Evolutionary conservation across 2,797 vertebrate species (phyloP).

Genomic region (Hylomyscus alleni): DNA sequence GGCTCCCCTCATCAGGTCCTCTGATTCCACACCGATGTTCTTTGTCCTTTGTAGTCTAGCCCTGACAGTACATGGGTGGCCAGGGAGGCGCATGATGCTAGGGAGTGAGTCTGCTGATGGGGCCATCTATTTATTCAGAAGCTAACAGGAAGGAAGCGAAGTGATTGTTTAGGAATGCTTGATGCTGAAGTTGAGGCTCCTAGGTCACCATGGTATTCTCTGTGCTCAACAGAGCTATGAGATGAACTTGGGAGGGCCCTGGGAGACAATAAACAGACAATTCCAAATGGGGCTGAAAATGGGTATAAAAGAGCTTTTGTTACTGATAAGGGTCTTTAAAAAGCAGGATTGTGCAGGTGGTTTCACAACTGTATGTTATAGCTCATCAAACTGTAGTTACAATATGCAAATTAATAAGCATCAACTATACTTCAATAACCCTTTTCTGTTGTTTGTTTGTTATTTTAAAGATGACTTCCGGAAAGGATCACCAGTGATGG

Average conservation of each 20-base stretch:
- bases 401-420: background rate
- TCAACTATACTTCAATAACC: background rate
- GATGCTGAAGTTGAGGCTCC: background rate
- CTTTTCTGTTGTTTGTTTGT: background rate
- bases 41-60: background rate
- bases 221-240: fast-evolving
- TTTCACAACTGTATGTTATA: background rate
- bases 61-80: background rate
- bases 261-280: background rate
- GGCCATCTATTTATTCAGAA: background rate
- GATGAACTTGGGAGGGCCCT: background rate
- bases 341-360: too few species aligned
- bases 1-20: background rate
- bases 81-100: background rate
- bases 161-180: background rate
- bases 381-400: background rate
- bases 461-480: background rate
- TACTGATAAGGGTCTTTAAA: background rate
- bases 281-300: background rate
- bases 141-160: fast-evolving
- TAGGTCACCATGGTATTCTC: background rate
- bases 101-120: background rate
- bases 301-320: background rate
- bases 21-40: background rate
- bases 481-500: background rate